Conservation (phyloP, 2,888 invertebrate genomes). For the Folsomia manolachei region DNA sequence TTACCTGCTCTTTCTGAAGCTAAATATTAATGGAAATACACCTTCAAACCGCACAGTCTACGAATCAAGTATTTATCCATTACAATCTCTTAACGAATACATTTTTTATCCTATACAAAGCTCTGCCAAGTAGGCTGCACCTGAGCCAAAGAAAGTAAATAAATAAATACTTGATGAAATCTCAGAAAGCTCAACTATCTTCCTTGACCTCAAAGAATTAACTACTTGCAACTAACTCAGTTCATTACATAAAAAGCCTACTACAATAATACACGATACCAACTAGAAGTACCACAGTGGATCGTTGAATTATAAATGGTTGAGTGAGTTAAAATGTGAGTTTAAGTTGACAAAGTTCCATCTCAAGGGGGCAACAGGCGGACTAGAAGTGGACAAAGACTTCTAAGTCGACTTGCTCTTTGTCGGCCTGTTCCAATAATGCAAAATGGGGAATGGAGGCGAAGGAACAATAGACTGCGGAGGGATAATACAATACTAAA, state of each 20-base stretch:
- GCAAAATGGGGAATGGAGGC: background rate
- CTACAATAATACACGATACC: background rate
- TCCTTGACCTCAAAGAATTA: background rate
- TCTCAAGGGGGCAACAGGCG: slow-evolving; percentile 4
- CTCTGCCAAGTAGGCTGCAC: background rate
- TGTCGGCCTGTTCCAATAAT: slow-evolving; percentile 6
- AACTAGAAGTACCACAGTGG: background rate
- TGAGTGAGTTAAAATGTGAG: slow-evolving; percentile 5
- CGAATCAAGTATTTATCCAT: no score
- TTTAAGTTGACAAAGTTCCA: slow-evolving; percentile 4
- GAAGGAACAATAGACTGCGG: background rate
- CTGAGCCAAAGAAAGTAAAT: background rate
- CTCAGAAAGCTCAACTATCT: no score
- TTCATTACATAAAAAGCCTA: no score
- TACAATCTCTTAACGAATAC: no score
- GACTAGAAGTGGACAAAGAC: slow-evolving; percentile 2
- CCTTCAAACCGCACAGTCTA: no score
- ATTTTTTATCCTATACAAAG: no score
- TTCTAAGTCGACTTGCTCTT: slow-evolving; percentile 10
- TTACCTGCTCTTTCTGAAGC: no score
- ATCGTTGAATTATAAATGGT: slow-evolving; percentile 3
- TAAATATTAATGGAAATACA: no score
- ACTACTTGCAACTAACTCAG: no score
- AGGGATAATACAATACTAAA: background rate
- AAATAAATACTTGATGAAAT: background rate